Evolutionary conservation across 2,888 invertebrate genomes (phyloP), one percentile per base, ranked within the genome.

Genomic region (Syritta pipiens): DNA sequence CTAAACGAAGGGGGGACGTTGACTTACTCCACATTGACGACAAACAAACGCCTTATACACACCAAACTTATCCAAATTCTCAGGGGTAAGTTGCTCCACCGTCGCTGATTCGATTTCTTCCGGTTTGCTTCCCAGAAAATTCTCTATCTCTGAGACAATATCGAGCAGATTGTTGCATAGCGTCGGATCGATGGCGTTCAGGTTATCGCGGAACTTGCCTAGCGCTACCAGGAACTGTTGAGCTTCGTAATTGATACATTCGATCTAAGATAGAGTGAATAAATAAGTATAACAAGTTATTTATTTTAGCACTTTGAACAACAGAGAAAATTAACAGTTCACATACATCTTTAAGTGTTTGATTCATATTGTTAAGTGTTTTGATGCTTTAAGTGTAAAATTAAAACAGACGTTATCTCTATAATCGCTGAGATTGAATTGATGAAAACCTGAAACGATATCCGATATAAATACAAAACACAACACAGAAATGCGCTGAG

Each of bases 121-220:
- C 5, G 85, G 83, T 17, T 83, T 82, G 20, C 82, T 82, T 26
- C 84, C 83, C 12, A 86, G 42, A 68, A 84, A 86, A 2, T 62
- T 74, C 22, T 86, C 85, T 48, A 86, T 85, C 0, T 84, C 84
- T 9, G 65, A 49, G 26, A 86, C 83, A 55, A 86, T 83, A 3
- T 83, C 81, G 37, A 84, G 83, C 3, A 86, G 79, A 1, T 83
- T 46, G 9, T 81, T 63, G 1, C 82, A 67, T 9, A 87, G 74
- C n/a, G 83, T 69, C 7, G 83, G 76, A 82, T 87, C 87, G 37
- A 85, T 65, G n/a, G 30, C 30, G 12, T 10, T 17, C 10, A 3
- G 14, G 4, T 30, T 6, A 2, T 51, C 6, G 1, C 49, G 49
- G n/a, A 51, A 51, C 7, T 30, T 17, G 4, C n/a, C n/a, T 19